Percentiles rank a stretch among this genome's conserved stretches.
Conservation (phyloP, 2,888 invertebrate genomes). For the Andrena trimmerana region DNA sequence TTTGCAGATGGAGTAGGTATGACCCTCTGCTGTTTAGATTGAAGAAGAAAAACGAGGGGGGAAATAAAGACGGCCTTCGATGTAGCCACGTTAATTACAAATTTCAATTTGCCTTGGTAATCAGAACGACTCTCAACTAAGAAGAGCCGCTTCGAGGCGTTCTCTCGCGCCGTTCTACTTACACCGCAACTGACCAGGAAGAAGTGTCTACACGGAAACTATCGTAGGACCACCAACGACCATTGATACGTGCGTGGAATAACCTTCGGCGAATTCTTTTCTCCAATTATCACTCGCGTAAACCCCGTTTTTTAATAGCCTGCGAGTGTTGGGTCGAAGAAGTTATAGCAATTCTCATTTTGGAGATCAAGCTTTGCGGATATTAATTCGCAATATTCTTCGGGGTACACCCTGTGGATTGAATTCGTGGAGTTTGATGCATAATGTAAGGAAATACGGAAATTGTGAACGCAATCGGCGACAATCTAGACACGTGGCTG, state of each 20-base stretch:
- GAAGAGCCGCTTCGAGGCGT: slow-evolving; percentile 1
- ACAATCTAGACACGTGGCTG: slow-evolving; percentile 3
- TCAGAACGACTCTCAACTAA: slow-evolving; percentile 8
- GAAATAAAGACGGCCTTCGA: too few relatives aligned
- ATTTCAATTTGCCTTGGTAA: slow-evolving; percentile 19
- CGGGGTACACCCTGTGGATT: neutral
- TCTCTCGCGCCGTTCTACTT: slow-evolving; percentile 54
- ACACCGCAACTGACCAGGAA: neutral
- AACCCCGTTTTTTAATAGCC: too few relatives aligned
- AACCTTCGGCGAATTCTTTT: neutral
- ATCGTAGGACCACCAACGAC: neutral
- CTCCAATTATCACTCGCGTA: neutral
- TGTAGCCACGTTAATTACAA: neutral
- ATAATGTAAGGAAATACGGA: neutral
- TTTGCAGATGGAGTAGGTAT: too few relatives aligned
- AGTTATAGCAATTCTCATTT: too few relatives aligned
- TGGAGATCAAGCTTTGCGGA: too few relatives aligned
- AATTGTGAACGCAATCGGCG: neutral
- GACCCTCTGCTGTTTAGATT: too few relatives aligned
- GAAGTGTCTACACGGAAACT: neutral
- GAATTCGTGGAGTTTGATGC: neutral
- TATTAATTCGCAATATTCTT: too few relatives aligned
- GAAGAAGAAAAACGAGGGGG: too few relatives aligned
- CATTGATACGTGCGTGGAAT: neutral
- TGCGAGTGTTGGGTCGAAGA: too few relatives aligned